Conservation (phyloP, 2,888 invertebrate genomes). For the Ophion obscuratus region DNA sequence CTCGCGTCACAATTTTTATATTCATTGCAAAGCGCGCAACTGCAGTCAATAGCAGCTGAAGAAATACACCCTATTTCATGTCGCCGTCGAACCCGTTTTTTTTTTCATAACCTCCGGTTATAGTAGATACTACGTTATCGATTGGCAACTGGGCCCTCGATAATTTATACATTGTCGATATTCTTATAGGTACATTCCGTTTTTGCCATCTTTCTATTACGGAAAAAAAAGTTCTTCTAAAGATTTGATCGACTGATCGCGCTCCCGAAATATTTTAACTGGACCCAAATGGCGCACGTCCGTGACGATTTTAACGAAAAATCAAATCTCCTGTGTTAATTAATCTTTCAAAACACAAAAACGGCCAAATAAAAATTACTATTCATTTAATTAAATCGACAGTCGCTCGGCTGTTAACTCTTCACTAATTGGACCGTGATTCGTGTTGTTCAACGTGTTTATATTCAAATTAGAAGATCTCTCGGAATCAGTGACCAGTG, state of each 20-base stretch:
- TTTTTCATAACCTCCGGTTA: conserved; percentile 29
- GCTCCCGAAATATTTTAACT: conserved; percentile 5
- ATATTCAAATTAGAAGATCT: background rate
- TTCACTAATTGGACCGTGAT: background rate
- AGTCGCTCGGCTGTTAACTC: background rate
- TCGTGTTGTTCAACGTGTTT: background rate
- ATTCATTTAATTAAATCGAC: background rate
- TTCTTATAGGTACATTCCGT: background rate
- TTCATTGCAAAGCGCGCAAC: conserved; percentile 75
- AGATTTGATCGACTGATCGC: background rate
- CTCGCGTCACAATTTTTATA: conserved; percentile 73
- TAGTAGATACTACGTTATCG: conserved; percentile 37
- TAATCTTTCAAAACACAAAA: background rate
- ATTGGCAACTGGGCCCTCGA: conserved; percentile 17
- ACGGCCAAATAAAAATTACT: background rate
- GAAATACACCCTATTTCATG: conserved; percentile 16
- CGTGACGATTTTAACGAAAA: background rate
- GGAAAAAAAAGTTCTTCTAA: conserved; percentile 9
- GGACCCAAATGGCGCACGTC: no score
- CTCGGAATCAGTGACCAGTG: background rate
- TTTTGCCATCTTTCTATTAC: background rate
- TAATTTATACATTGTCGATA: conserved; percentile 50
- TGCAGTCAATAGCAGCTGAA: background rate
- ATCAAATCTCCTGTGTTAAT: conserved; percentile 3
- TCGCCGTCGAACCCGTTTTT: background rate